Evolutionary conservation across 2,888 invertebrate species (phyloP).

Genomic region (Amiota mariae): DNA sequence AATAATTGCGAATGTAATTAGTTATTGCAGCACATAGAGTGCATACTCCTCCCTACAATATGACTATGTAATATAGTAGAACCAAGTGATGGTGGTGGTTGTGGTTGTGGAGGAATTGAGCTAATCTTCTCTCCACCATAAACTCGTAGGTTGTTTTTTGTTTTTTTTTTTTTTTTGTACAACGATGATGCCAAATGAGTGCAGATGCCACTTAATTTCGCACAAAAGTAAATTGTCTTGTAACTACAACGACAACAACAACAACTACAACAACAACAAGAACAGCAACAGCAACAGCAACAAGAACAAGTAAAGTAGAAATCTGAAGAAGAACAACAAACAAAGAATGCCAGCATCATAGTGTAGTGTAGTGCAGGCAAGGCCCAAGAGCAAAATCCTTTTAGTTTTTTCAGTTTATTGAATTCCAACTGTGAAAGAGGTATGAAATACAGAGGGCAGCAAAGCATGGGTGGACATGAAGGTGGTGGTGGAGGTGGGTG

Average conservation of each 20-base stretch:
- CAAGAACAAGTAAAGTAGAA: neutral
- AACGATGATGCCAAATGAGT: conserved; percentile 62
- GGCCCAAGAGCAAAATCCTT: conserved; percentile 24
- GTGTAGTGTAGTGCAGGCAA: no score
- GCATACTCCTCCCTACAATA: no score
- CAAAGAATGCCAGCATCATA: conserved; percentile 53
- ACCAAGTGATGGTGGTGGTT: conserved; percentile 19
- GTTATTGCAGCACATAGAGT: conserved; percentile 44
- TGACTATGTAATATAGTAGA: no score
- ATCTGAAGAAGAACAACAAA: conserved; percentile 52
- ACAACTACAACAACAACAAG: conserved; percentile 42
- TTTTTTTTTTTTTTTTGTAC: no score
- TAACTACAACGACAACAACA: conserved; percentile 57
- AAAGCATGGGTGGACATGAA: neutral
- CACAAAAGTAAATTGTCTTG: conserved; percentile 72
- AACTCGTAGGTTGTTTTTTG: conserved; percentile 53
- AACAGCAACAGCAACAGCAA: no score
- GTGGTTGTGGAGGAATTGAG: conserved; percentile 30
- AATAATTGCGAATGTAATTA: conserved; percentile 75
- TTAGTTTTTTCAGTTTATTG: neutral
- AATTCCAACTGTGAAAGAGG: no score
- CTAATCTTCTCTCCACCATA: neutral
- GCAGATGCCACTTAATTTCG: conserved; percentile 70
- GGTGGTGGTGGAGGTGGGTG: neutral
- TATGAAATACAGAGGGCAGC: neutral